A percentile compares a stretch with the other conserved stretches of the same genome.
phyloP scores from a whole-genome alignment of 1,140 invertebrate genomes.

The Drosophila pseudoananassae region DNA sequence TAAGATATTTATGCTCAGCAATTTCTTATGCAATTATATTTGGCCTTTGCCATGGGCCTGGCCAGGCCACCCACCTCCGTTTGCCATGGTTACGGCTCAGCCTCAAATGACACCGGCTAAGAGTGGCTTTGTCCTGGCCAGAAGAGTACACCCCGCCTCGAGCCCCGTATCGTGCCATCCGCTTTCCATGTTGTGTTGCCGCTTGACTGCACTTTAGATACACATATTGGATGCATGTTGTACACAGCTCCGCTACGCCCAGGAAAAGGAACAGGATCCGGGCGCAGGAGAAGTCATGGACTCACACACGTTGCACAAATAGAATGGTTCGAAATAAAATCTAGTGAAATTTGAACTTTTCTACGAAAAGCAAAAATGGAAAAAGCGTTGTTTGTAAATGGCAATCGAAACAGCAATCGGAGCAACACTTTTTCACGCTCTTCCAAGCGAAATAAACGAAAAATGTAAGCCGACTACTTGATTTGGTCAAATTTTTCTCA shows the following conservation, averaged over 20 bases:
- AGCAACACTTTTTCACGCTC: conserved; percentile 65
- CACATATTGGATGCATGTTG: conserved; percentile 68
- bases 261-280: conserved; percentile 37
- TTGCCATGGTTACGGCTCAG: conserved; percentile 19
- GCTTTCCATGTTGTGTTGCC: conserved; percentile 63
- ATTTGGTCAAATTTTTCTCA: conserved; percentile 33
- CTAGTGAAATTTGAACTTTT: conserved; percentile 64
- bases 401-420: conserved; percentile 51
- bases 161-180: conserved; percentile 9
- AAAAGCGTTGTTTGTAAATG: conserved; percentile 45
- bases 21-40: conserved; percentile 52
- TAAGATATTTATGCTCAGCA: conserved; percentile 37
- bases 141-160: neutral
- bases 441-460: conserved; percentile 76
- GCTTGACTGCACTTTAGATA: conserved; percentile 75
- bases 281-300: conserved; percentile 10
- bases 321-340: conserved; percentile 26
- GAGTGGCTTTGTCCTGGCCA: conserved; percentile 17
- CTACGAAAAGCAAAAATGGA: conserved; percentile 32
- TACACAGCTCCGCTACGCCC: conserved; percentile 47
- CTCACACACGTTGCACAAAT: conserved; percentile 23
- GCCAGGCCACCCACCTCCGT: neutral
- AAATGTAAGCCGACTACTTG: conserved; percentile 59
- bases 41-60: conserved; percentile 20
- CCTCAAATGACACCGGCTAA: conserved; percentile 46